A percentile compares a stretch with the other conserved stretches of the same genome.
Conservation (phyloP, 2,797 vertebrate species). For the Aulostomus chinensis region DNA sequence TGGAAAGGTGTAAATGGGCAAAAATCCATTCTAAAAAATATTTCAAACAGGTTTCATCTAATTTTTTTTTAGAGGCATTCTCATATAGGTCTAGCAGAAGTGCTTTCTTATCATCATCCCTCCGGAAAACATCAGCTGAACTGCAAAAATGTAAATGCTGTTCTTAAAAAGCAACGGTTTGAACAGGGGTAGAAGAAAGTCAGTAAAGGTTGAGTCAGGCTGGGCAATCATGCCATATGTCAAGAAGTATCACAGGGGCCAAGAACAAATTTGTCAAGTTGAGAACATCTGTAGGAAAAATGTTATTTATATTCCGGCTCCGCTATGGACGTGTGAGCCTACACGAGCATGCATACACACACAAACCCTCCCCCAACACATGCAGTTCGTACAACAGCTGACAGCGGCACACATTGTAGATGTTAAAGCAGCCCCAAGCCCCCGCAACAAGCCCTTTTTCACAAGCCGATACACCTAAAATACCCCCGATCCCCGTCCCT, state of each 20-base stretch:
- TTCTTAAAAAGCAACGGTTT: slow-evolving; percentile 30
- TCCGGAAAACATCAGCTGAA: slow-evolving; percentile 32
- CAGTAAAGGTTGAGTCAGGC: slow-evolving; percentile 51
- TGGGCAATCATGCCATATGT: slow-evolving; percentile 42
- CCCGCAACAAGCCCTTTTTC: slow-evolving; percentile 76
- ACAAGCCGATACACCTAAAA: slow-evolving; percentile 74
- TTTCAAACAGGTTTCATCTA: too few species aligned
- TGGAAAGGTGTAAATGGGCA: too few species aligned
- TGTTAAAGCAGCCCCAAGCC: slow-evolving; percentile 70
- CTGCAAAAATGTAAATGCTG: slow-evolving; percentile 35
- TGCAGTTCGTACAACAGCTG: slow-evolving; percentile 73
- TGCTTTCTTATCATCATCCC: too few species aligned
- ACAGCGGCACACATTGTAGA: slow-evolving; percentile 66
- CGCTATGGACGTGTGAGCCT: slow-evolving; percentile 60
- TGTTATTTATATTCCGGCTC: slow-evolving; percentile 72
- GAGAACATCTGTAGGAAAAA: slow-evolving; percentile 80
- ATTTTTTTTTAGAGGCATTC: too few species aligned
- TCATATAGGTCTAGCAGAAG: too few species aligned
- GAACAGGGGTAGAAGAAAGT: slow-evolving; percentile 35
- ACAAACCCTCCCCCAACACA: slow-evolving; percentile 58
- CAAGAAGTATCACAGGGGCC: slow-evolving; percentile 54
- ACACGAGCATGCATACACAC: slow-evolving; percentile 41
- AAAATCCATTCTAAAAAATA: too few species aligned
- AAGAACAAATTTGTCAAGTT: slow-evolving; percentile 71
- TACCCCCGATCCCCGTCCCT: slow-evolving; percentile 72